Base-by-base conservation (phyloP, 2,797 vertebrate species). In the Acrossocheilus wenchowensis region DNA sequence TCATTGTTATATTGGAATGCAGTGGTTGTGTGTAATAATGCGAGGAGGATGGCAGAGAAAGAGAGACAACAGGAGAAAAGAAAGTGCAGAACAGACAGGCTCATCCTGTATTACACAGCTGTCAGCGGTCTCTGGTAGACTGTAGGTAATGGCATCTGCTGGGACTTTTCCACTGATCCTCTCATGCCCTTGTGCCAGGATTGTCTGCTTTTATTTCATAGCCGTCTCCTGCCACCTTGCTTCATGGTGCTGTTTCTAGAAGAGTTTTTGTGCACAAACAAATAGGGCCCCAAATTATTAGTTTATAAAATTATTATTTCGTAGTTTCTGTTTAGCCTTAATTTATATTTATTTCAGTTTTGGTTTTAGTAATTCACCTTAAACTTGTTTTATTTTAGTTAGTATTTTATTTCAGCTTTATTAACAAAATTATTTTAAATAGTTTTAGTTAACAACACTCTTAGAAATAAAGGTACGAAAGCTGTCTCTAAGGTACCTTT, bases 61-160 rank as follows among this genome's bases (percentile, higher is more conserved):
- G 71, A 23, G 64, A 50, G 41, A 14, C 45, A 10, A 34, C 64
- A 23, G 34, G 50, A 57, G 50, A 43, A 54, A 21, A 60, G 8
- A 73, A 41, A 43, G 15, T 26, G 9, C 48, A 54, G 48, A 54
- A 54, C 81, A 39, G 78, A 89, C 85, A 87, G 88, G 52, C 82
- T 87, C 86, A 88, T 34, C 52, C 60, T 39, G 91, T 84, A 90
- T 81, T 87, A 85, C 78, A 88, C 89, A 91, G 88, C 34, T 45
- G 60, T 77, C 64, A 69, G 50, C n/a, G 19, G 73, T 88, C 54
- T 87, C 79, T 82, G 41, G 45, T 41, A 11, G 50, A 45, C 52
- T 73, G 52, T 36, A 48, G 39, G 21, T 48, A 21, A 54, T 84
- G 23, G 77, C 81, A 10, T 88, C 72, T 89, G 26, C 30, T 45